Percentiles rank a stretch among this genome's conserved stretches.
phyloP scores from a whole-genome alignment of 1,140 invertebrate species.

The Pinna nobilis region DNA sequence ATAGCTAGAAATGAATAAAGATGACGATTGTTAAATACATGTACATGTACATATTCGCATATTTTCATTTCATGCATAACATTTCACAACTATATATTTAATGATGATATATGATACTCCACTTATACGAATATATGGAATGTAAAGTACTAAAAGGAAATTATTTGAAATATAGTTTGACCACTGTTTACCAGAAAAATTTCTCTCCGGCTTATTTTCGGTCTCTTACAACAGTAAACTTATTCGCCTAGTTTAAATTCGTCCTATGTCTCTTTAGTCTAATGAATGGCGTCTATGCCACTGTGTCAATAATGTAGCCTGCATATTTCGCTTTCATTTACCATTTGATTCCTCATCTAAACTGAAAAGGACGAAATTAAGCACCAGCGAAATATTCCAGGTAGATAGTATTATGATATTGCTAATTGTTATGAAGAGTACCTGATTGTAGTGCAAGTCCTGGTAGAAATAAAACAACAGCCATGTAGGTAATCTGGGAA shows the following conservation, averaged over 20 bases:
- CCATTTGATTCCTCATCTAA: no score
- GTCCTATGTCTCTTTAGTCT: no score
- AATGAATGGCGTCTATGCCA: no score
- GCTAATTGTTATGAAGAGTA: slow-evolving; percentile 2
- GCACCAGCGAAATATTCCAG: no score
- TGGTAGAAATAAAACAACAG: slow-evolving; percentile 19
- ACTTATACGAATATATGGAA: not conserved
- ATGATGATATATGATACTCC: not conserved
- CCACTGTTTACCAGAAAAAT: no score
- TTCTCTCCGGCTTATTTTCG: no score
- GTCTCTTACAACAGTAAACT: no score
- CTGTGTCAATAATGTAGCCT: no score
- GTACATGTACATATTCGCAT: not conserved
- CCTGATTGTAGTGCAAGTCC: slow-evolving; percentile 27
- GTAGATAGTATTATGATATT: not conserved
- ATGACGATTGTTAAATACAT: not conserved
- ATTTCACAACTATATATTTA: not conserved
- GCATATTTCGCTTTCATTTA: no score
- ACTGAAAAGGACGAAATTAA: no score
- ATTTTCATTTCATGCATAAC: not conserved
- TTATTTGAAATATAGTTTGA: no score
- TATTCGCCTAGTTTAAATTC: no score
- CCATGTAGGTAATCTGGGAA: slow-evolving; percentile 26
- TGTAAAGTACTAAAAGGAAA: not conserved
- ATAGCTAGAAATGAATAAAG: not conserved